Evolutionary conservation across 2,797 vertebrate species (phyloP).

Genomic region (Enteromius thamalakanensis): DNA sequence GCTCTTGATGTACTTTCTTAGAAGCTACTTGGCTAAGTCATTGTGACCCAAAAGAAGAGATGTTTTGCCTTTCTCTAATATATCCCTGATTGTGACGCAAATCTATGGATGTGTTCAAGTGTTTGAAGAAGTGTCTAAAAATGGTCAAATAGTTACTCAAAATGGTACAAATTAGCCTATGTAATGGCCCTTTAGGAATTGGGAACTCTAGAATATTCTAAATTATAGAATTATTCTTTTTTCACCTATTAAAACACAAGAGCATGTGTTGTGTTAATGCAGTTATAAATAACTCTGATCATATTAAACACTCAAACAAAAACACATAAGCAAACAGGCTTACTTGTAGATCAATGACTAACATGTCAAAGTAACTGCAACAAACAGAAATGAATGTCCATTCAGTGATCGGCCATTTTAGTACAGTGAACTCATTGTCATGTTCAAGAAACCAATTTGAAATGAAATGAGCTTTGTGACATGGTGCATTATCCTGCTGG

Average conservation of each 20-base stretch:
- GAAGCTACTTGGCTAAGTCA: slow-evolving; percentile 29
- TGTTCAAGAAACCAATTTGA: no score
- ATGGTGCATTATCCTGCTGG: no score
- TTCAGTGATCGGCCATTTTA: no score
- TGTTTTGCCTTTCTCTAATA: not conserved
- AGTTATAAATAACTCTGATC: slow-evolving; percentile 65
- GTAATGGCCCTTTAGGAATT: not conserved
- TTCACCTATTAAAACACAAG: not conserved
- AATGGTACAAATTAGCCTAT: not conserved
- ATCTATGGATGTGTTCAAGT: not conserved
- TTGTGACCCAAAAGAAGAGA: slow-evolving; percentile 19
- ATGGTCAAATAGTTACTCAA: not conserved
- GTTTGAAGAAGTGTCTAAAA: not conserved
- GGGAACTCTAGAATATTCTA: not conserved
- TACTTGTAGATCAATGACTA: no score
- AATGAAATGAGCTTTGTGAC: no score
- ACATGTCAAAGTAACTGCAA: no score
- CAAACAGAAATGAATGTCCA: no score
- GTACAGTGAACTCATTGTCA: no score
- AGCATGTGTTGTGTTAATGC: not conserved
- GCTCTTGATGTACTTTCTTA: slow-evolving; percentile 39
- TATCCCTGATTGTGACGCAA: not conserved
- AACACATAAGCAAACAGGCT: no score
- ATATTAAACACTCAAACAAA: no score
- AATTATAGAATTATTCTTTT: not conserved